Base-by-base conservation (phyloP, 2,888 invertebrate genomes). In the Philopedon plagiatum region DNA sequence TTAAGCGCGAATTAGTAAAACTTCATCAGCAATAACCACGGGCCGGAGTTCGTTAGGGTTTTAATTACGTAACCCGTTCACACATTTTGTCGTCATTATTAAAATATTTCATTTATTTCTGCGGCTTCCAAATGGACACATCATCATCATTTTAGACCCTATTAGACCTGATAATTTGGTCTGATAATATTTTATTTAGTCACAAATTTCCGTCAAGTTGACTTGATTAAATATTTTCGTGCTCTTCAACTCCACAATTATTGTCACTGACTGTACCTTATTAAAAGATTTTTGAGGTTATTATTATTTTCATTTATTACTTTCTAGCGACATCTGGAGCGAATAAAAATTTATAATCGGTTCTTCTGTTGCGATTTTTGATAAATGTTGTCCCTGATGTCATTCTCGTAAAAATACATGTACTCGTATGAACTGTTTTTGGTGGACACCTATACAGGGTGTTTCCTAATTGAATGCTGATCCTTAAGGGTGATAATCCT, bases 21-120 rank as follows among this genome's bases (percentile, higher is more conserved):
- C 79, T 83, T 83, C 83, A 83, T 83, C 82, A 83, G 80, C 79
- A 82, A 82, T 83, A 81, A 82, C 78, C 78, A 77, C 77, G 76
- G 76, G 78, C 77, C 77, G 75, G 77, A 79, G 78, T 80, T 80
- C 81, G 81, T 81, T 81, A 81, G 79, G 80, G 80, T 81, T 81
- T 82, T 82, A 82, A 83, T 83, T 82, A 82, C 81, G 76, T 68
- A 78, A 77, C 78, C 77, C 79, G 76, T 80, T 78, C 80, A 78
- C 77, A 79, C 80, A 75, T 79, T 78, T 77, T 73, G 71, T 60
- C 65, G 69, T 74, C 77, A 81, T 82, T 83, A 83, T 83, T 82
- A 82, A 83, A 83, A 82, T 83, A 83, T 82, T 82, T 82, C 80
- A 79, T 81, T 80, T 78, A 79, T 76, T 77, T 78, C 74, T 63